Evolutionary conservation across 2,797 vertebrate species (phyloP).

Genomic region (Leptodactylus fallax): DNA sequence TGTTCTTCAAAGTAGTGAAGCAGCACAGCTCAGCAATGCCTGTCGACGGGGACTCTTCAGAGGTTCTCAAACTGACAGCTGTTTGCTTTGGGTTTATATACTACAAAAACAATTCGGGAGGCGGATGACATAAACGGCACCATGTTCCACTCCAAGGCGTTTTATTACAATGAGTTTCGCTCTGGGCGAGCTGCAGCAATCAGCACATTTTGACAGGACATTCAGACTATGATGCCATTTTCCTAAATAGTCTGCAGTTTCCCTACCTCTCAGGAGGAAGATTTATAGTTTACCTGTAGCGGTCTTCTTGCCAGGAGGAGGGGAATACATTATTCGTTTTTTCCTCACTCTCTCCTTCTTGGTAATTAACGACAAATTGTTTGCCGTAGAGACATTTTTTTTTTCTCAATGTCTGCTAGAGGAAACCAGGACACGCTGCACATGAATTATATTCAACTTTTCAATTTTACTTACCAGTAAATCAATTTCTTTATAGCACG

Average conservation of each 20-base stretch:
- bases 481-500: constrained; percentile 49
- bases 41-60: constrained; percentile 71
- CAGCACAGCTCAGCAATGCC: constrained; percentile 65
- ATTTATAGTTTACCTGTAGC: constrained; percentile 58
- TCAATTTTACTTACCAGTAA: constrained; percentile 49
- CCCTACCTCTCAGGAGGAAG: constrained; percentile 62
- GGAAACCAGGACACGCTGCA: constrained; percentile 11
- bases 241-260: constrained; percentile 59
- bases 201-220: constrained; percentile 69
- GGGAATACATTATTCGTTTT: constrained; percentile 34
- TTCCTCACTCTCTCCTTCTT: constrained; percentile 35
- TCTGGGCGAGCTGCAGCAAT: constrained; percentile 64
- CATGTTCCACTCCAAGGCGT: constrained; percentile 64
- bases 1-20: constrained; percentile 68
- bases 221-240: constrained; percentile 65
- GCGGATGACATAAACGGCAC: constrained; percentile 63
- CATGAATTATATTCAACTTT: constrained; percentile 51
- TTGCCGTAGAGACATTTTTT: constrained; percentile 43
- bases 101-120: constrained; percentile 68
- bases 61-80: constrained; percentile 81
- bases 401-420: constrained; percentile 49
- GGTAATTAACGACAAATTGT: constrained; percentile 61
- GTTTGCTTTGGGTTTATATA: constrained; percentile 71
- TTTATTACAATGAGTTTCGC: constrained; percentile 69
- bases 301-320: constrained; percentile 54